phyloP scores from a whole-genome alignment of 2,113 vertebrate genomes.

The Lagopus muta region DNA sequence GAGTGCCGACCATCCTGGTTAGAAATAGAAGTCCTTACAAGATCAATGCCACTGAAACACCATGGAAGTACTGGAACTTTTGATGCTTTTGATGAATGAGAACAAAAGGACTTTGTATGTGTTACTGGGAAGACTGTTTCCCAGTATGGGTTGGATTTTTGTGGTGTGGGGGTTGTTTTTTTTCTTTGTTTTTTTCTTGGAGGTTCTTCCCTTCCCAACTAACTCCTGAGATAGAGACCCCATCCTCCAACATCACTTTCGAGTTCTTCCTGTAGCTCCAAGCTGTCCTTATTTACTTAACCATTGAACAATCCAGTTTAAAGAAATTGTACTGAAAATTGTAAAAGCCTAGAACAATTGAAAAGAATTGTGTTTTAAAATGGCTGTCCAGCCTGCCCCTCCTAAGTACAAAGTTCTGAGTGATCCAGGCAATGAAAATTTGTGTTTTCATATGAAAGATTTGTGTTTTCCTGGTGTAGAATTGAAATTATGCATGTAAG shows the following conservation, averaged over 20 bases:
- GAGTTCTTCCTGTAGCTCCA: neutral
- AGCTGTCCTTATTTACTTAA: neutral
- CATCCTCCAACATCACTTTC: neutral
- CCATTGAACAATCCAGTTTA: neutral
- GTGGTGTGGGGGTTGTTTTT: neutral
- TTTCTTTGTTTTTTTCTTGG: neutral
- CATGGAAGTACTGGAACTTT: neutral
- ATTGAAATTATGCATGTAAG: neutral
- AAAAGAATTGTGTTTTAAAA: neutral
- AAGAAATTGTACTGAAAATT: neutral
- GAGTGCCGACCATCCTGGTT: neutral
- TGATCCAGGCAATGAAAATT: neutral
- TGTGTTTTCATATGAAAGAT: neutral
- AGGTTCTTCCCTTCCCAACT: neutral
- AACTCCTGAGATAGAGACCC: neutral
- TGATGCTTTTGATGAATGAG: neutral
- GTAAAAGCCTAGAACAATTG: neutral
- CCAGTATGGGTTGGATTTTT: neutral
- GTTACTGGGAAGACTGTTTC: neutral
- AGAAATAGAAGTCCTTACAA: neutral
- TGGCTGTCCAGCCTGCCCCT: neutral
- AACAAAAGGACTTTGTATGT: neutral
- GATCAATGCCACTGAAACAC: neutral
- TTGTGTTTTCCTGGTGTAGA: accelerated
- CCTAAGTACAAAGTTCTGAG: neutral